Percentiles rank a stretch among this genome's conserved stretches.
phyloP scores from a whole-genome alignment of 2,888 invertebrate species.

The Dryobota labecula region DNA sequence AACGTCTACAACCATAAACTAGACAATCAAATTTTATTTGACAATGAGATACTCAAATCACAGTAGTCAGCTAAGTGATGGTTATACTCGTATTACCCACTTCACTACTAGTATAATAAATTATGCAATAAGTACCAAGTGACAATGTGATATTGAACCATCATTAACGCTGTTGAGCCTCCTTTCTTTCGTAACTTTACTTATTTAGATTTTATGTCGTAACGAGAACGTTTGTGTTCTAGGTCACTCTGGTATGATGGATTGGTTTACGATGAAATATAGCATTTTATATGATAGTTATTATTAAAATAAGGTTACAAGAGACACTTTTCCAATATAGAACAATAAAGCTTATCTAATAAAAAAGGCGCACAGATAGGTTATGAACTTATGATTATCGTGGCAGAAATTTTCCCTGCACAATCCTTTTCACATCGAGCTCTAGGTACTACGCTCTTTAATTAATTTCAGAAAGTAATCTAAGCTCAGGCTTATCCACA shows the following conservation, averaged over 20 bases:
- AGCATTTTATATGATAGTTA: too few species aligned
- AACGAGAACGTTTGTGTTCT: background rate
- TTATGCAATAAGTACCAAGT: background rate
- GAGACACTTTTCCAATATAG: background rate
- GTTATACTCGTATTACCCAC: too few species aligned
- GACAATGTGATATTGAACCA: conserved; percentile 13
- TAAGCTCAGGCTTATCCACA: background rate
- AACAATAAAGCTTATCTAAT: background rate
- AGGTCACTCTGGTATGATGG: conserved; percentile 7
- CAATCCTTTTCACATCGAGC: background rate
- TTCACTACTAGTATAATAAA: background rate
- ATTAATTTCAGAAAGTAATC: background rate
- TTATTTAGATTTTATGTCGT: background rate
- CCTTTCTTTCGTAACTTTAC: background rate
- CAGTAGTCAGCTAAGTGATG: background rate
- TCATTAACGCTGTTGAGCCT: background rate
- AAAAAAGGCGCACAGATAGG: background rate
- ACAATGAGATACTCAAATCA: background rate
- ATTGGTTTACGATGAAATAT: background rate
- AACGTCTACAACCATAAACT: background rate
- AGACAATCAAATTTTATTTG: background rate
- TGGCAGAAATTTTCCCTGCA: background rate
- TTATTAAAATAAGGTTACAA: background rate
- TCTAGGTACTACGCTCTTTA: too few species aligned
- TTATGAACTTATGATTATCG: background rate